Conservation (phyloP, 2,888 invertebrate genomes). For the Heliothis peltigera region DNA sequence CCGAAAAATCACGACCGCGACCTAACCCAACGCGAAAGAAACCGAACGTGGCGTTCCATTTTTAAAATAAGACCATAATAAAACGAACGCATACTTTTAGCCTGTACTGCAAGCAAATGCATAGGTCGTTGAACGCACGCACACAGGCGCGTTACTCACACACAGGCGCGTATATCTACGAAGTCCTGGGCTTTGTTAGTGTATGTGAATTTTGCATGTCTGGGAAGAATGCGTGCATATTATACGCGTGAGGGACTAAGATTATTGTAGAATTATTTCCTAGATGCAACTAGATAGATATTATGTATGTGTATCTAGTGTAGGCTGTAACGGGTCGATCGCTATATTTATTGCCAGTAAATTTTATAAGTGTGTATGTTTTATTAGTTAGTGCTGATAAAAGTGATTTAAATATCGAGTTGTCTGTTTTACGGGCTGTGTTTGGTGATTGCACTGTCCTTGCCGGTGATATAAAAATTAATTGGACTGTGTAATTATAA, state of each 20-base stretch:
- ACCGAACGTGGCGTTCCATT: constrained; percentile 84
- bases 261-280: constrained; percentile 89
- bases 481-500: constrained; percentile 28
- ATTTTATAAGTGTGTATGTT: constrained; percentile 81
- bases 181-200: constrained; percentile 74
- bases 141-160: constrained; percentile 71
- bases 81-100: constrained; percentile 90
- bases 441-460: constrained; percentile 60
- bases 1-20: constrained; percentile 75
- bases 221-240: constrained; percentile 88
- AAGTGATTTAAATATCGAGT: constrained; percentile 76
- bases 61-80: constrained; percentile 90
- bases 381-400: constrained; percentile 79
- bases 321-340: constrained; percentile 78
- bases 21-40: constrained; percentile 86
- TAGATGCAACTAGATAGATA: constrained; percentile 79
- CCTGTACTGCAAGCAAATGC: constrained; percentile 89
- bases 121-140: constrained; percentile 87
- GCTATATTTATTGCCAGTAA: constrained; percentile 84
- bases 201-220: constrained; percentile 88
- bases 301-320: constrained; percentile 62
- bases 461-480: constrained; percentile 40
- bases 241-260: constrained; percentile 84
- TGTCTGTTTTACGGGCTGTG: constrained; percentile 59
- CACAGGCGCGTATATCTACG: constrained; percentile 64